A percentile compares a stretch with the other conserved stretches of the same genome.
Evolutionary conservation across 2,888 invertebrate genomes (phyloP).

Genomic region (Lagria hirta): DNA sequence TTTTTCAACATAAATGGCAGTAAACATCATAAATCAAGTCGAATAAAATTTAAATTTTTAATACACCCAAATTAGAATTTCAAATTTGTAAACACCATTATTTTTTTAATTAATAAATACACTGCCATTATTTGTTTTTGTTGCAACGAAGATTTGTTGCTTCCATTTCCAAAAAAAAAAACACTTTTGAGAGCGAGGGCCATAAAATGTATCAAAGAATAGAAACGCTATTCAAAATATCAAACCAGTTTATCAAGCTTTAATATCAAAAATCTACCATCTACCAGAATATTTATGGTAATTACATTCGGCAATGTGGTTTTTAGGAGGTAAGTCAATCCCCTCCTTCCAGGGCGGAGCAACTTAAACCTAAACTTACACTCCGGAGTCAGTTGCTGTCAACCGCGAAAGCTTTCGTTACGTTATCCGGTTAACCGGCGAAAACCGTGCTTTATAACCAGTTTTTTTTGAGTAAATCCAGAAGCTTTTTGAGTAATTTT

Average conservation of each 20-base stretch:
- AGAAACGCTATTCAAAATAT: constrained; percentile 25
- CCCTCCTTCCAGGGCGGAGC: constrained; percentile 42
- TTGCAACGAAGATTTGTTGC: too few relatives aligned
- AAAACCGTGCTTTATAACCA: too few relatives aligned
- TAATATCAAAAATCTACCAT: constrained; percentile 45
- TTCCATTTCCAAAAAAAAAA: constrained; percentile 3
- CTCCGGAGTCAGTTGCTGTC: constrained; percentile 39
- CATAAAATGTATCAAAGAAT: neutral
- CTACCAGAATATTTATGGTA: constrained; percentile 53
- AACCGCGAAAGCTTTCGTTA: constrained; percentile 30
- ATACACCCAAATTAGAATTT: too few relatives aligned
- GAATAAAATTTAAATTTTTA: too few relatives aligned
- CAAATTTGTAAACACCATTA: too few relatives aligned
- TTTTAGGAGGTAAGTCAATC: constrained; percentile 41
- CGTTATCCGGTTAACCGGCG: constrained; percentile 4
- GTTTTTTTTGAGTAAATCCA: too few relatives aligned
- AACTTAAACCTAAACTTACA: constrained; percentile 38
- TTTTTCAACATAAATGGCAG: too few relatives aligned
- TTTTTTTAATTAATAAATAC: too few relatives aligned
- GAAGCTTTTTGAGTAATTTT: too few relatives aligned
- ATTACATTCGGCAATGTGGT: constrained; percentile 49
- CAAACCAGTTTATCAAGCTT: constrained; percentile 43
- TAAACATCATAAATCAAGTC: too few relatives aligned
- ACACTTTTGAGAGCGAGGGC: constrained; percentile 1
- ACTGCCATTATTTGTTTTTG: too few relatives aligned